Evolutionary conservation across 2,797 vertebrate genomes (phyloP).

Genomic region (Pelochelys cantorii): DNA sequence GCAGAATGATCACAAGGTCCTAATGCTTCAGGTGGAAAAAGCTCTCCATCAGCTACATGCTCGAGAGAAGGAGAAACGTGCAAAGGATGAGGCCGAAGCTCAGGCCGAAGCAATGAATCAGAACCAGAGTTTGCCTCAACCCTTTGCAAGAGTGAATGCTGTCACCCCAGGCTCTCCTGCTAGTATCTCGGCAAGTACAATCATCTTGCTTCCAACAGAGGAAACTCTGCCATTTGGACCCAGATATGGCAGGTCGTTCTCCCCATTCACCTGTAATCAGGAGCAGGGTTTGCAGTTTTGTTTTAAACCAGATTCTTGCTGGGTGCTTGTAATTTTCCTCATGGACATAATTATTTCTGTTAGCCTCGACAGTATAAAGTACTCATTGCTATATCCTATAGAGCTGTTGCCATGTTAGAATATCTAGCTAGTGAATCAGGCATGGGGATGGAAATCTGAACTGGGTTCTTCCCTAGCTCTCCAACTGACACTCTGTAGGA

Average conservation of each 20-base stretch:
- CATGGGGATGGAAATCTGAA: accelerated
- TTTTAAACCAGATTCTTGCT: not conserved
- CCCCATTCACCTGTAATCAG: not conserved
- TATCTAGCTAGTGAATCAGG: not conserved
- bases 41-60: slow-evolving; percentile 93
- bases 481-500: accelerated
- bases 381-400: not conserved
- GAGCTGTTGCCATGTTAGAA: accelerated
- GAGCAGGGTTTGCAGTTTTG: not conserved
- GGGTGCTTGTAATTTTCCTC: not conserved
- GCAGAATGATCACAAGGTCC: slow-evolving; percentile 95
- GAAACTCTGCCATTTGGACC: not conserved
- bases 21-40: slow-evolving; percentile 95
- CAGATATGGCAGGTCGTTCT: accelerated
- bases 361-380: too few relatives aligned
- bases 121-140: slow-evolving; percentile 63
- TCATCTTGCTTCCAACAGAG: not conserved
- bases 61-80: slow-evolving; percentile 88
- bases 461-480: not conserved
- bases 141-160: slow-evolving; percentile 90
- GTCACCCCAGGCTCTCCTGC: slow-evolving; percentile 92
- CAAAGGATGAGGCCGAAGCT: slow-evolving; percentile 83
- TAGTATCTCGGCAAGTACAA: slow-evolving; percentile 83
- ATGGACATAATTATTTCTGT: not conserved
- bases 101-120: slow-evolving; percentile 78